These are phyloP conservation scores for Globodera rostochiensis DNA, from an alignment of 1,140 invertebrate species.

Conservation along the genomic window DNA sequence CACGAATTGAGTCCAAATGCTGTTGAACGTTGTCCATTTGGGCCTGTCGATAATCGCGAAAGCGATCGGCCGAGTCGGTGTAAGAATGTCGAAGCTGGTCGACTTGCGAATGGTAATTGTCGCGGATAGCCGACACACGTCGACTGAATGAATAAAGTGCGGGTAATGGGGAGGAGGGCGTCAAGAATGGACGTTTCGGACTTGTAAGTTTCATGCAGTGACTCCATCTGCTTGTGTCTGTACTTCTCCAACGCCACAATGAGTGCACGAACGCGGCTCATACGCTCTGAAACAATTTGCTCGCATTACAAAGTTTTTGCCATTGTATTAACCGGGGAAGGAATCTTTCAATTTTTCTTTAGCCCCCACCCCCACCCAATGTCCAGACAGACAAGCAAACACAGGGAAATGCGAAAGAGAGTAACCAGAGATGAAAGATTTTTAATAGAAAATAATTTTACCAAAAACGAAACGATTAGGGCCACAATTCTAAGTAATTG, in stretches of 20 bases:
- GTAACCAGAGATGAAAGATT: too few relatives aligned
- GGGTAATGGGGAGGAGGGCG: too few relatives aligned
- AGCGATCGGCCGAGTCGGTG: constrained; percentile 58
- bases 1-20: constrained; percentile 59
- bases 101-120: constrained; percentile 64
- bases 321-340: too few relatives aligned
- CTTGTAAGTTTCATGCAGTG: constrained; percentile 60
- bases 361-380: too few relatives aligned
- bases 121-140: constrained; percentile 50
- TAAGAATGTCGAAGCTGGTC: constrained; percentile 59
- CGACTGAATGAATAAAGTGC: constrained; percentile 12
- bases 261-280: constrained; percentile 59
- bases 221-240: constrained; percentile 59
- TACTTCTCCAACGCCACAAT: constrained; percentile 65
- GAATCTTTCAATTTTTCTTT: too few relatives aligned
- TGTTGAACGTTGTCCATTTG: constrained; percentile 59
- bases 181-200: neutral
- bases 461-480: too few relatives aligned
- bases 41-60: constrained; percentile 61
- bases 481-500: too few relatives aligned
- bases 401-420: too few relatives aligned
- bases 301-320: too few relatives aligned
- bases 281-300: constrained; percentile 45
- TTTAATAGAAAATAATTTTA: too few relatives aligned
- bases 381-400: too few relatives aligned